Conservation (phyloP, 1,140 invertebrate species). For the Diprion similis region DNA sequence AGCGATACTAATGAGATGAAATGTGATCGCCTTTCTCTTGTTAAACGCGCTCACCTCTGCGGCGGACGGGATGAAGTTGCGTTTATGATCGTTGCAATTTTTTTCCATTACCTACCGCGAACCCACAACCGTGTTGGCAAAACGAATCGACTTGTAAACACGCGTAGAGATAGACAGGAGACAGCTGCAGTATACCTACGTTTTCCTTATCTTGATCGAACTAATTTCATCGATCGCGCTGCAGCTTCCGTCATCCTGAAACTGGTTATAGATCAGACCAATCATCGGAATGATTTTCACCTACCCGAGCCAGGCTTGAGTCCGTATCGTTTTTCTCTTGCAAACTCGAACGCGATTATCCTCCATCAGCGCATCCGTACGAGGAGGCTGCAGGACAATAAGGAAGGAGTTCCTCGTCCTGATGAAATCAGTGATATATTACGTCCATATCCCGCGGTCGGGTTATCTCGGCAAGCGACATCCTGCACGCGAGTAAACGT, state of each 20-base stretch:
- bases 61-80: slow-evolving; percentile 38
- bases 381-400: neutral
- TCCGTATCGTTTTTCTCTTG: too few species aligned
- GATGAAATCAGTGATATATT: slow-evolving; percentile 17
- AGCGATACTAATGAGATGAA: slow-evolving; percentile 52
- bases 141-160: neutral
- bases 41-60: slow-evolving; percentile 36
- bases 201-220: slow-evolving; percentile 11
- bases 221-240: neutral
- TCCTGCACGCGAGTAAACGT: slow-evolving; percentile 6
- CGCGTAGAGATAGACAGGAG: neutral
- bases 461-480: neutral
- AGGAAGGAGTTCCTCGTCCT: neutral
- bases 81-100: slow-evolving; percentile 11
- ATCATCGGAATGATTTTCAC: too few species aligned
- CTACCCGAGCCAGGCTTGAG: too few species aligned
- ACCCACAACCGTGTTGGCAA: neutral
- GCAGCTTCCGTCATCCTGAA: slow-evolving; percentile 2
- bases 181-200: neutral
- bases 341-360: too few species aligned
- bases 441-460: neutral
- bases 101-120: neutral
- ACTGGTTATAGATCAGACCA: too few species aligned
- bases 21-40: slow-evolving; percentile 57
- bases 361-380: too few species aligned